These are phyloP conservation scores for Eutrigla gurnardus DNA, from an alignment of 2,797 vertebrate species.

Conservation along the genomic window DNA sequence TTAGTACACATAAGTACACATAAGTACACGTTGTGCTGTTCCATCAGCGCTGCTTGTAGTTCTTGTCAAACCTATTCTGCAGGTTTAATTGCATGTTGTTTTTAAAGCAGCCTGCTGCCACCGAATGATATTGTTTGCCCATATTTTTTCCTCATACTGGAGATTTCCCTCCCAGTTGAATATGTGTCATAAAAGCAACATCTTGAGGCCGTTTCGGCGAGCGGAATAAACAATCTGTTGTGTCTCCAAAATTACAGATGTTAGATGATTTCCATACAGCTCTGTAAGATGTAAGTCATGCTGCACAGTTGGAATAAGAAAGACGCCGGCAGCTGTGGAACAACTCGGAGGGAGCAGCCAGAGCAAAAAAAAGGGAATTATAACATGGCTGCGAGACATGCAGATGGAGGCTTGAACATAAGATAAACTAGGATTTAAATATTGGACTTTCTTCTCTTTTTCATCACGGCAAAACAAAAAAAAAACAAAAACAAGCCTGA, in stretches of 20 bases:
- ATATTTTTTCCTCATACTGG: not conserved
- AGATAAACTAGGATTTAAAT: conserved; percentile 66
- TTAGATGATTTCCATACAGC: conserved; percentile 42
- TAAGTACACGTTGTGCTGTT: conserved; percentile 7
- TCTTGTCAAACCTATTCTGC: conserved; percentile 4
- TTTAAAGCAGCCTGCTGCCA: conserved; percentile 1
- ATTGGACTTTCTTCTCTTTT: conserved; percentile 50
- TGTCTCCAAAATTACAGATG: conserved; percentile 51
- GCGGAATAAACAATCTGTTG: conserved; percentile 40
- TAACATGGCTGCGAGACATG: conserved; percentile 53
- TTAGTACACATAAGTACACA: not conserved
- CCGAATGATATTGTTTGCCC: not conserved
- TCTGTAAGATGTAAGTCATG: conserved; percentile 29
- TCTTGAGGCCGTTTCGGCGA: conserved; percentile 43
- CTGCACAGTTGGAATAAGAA: conserved; percentile 28
- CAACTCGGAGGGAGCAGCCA: conserved; percentile 21
- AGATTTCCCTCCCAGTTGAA: conserved; percentile 26
- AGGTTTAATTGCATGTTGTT: not conserved
- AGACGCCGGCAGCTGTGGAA: conserved; percentile 46
- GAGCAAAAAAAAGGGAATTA: conserved; percentile 54
- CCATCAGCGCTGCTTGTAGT: not conserved
- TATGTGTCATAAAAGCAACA: conserved; percentile 39
- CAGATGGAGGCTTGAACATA: conserved; percentile 60
- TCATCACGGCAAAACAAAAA: conserved; percentile 22
- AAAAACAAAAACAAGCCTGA: conserved; percentile 18